Base-by-base conservation (phyloP, 2,888 invertebrate species). In the Nowickia ferox region DNA sequence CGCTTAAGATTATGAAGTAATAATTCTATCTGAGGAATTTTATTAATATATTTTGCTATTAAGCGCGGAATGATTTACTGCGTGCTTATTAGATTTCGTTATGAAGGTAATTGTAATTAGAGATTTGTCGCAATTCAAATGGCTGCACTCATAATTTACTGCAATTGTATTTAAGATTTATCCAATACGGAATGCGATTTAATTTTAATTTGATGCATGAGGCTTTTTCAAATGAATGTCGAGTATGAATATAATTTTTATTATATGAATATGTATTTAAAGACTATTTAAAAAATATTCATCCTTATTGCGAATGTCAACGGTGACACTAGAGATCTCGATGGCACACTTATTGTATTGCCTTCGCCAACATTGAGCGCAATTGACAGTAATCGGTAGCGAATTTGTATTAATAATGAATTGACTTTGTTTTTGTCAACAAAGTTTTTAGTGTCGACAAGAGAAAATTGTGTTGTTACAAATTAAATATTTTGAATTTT, bases 401-500 rank as follows among this genome's bases (percentile, higher is more conserved):
- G 6, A 38, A 4, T 63, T 22, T n/a, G 42, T 44, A 63, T 63
- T 63, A 8, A 19, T n/a, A 44, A 44, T 9, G 19, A 44, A 63
- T 42, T 63, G 44, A 44, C 63, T 63, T n/a, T n/a, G 63, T 17
- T 63, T 63, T 63, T 63, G 63, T 63, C 63, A 19, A 63, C 63
- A 42, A 42, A 15, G 22, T n/a, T 40, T 59, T 59, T 59, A 30
- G 3, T 9, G 30, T 15, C 40, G 59, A 59, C 59, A 65, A 22
- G 11, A 22, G 1, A 22, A 65, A 65, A 8, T 44, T 65, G 2
- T 51, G 51, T 51, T 51, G 15, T 38, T 40, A n/a, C 40, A 9
- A 59, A n/a, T 8, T 9, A 61, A 17, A 9, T 11, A 17, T 42
- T 11, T 22, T 22, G n/a, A n/a, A n/a, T 22, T 22, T 22, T 22